Evolutionary conservation across 1,140 invertebrate genomes (phyloP).

Genomic region (Pteromalus puparum): DNA sequence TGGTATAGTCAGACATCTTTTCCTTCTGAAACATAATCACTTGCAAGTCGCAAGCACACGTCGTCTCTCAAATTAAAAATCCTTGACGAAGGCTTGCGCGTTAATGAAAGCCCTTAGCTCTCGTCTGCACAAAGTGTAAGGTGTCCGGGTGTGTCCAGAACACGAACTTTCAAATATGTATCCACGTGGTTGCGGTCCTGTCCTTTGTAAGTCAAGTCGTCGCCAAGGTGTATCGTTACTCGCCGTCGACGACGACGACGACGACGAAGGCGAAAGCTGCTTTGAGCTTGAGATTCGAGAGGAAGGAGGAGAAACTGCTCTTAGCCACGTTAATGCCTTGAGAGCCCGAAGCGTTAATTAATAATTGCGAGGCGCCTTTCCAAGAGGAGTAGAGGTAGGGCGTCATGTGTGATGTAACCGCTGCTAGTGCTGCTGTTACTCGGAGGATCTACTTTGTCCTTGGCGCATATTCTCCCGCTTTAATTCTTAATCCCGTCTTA

Average conservation of each 20-base stretch:
- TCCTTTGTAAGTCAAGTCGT: slow-evolving; percentile 66
- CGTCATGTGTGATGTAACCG: slow-evolving; percentile 54
- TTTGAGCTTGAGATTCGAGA: slow-evolving; percentile 49
- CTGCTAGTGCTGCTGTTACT: neutral
- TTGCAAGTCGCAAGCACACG: too few relatives aligned
- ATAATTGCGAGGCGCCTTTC: slow-evolving; percentile 71
- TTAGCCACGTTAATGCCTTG: slow-evolving; percentile 72
- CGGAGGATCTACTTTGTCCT: slow-evolving; percentile 17
- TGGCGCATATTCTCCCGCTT: slow-evolving; percentile 20
- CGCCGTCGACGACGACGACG: slow-evolving; percentile 62
- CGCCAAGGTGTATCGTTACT: slow-evolving; percentile 72
- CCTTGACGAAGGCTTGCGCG: neutral
- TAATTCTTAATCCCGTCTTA: slow-evolving; percentile 44
- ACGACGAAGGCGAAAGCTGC: slow-evolving; percentile 61
- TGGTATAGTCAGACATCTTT: neutral
- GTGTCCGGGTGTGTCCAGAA: neutral
- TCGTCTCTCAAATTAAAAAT: neutral
- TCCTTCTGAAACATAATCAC: too few relatives aligned
- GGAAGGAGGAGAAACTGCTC: slow-evolving; percentile 63
- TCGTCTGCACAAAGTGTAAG: neutral
- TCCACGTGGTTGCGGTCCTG: neutral
- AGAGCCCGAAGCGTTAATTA: slow-evolving; percentile 73
- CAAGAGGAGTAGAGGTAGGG: slow-evolving; percentile 55
- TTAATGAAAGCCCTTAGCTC: slow-evolving; percentile 18
- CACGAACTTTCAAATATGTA: neutral